Percentiles rank a stretch among this genome's conserved stretches.
Evolutionary conservation across 2,797 vertebrate species (phyloP).

Genomic region (Vespertilio murinus): DNA sequence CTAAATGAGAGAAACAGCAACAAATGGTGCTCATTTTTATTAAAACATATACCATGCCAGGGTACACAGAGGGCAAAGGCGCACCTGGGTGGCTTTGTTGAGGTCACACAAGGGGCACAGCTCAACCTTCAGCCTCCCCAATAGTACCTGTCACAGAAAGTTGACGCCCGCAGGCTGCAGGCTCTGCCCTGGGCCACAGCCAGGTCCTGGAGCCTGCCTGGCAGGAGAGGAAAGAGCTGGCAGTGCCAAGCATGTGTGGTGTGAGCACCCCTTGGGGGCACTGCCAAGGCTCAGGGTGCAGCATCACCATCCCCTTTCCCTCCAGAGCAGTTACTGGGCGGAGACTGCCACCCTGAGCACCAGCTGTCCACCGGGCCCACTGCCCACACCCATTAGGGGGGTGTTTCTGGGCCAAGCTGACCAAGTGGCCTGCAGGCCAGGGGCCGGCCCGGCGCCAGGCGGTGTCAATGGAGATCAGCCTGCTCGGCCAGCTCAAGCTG

Average conservation of each 20-base stretch:
- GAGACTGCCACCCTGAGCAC: constrained; percentile 58
- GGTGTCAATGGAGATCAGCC: neutral
- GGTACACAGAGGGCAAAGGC: neutral
- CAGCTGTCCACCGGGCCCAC: constrained; percentile 64
- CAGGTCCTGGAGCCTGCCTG: neutral
- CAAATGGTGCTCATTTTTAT: neutral
- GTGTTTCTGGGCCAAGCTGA: constrained; percentile 52
- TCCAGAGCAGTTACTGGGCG: constrained; percentile 13
- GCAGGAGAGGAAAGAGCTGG: neutral
- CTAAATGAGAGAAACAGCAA: neutral
- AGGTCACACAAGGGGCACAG: neutral
- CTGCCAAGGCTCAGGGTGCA: neutral
- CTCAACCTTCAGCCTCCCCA: neutral
- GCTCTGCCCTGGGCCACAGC: neutral
- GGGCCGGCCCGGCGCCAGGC: constrained; percentile 56
- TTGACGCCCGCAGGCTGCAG: neutral
- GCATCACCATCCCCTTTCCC: neutral
- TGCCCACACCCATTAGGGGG: constrained; percentile 49
- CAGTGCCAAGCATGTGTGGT: neutral
- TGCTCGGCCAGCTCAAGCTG: neutral
- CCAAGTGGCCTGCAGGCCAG: constrained; percentile 53
- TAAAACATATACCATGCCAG: neutral
- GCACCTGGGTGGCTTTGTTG: neutral
- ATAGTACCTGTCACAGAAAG: neutral
- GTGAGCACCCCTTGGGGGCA: neutral